A percentile compares a stretch with the other conserved stretches of the same genome.
Evolutionary conservation across 2,113 vertebrate species (phyloP).

Genomic region (Xiphias gladius): DNA sequence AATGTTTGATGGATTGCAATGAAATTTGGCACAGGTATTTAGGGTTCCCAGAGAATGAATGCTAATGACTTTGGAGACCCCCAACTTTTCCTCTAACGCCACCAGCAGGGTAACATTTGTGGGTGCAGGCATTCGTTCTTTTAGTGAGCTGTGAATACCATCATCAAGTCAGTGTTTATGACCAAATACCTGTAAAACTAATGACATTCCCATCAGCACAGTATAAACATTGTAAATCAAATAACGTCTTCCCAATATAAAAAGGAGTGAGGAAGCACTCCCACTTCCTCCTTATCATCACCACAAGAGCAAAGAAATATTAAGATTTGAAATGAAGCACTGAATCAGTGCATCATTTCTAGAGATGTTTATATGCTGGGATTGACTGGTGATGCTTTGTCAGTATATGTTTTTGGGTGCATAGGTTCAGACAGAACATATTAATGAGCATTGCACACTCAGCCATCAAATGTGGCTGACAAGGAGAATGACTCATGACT

Average conservation of each 20-base stretch:
- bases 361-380: constrained; percentile 46
- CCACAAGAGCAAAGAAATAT: neutral
- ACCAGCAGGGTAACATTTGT: too few relatives aligned
- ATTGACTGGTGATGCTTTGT: constrained; percentile 43
- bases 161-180: too few relatives aligned
- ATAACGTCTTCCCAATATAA: constrained; percentile 14
- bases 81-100: too few relatives aligned
- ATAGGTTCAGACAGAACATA: constrained; percentile 37
- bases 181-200: too few relatives aligned
- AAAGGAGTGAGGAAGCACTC: neutral
- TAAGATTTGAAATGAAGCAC: neutral
- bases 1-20: neutral
- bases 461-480: constrained; percentile 36
- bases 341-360: constrained; percentile 10
- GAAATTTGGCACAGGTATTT: neutral
- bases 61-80: too few relatives aligned
- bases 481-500: constrained; percentile 42
- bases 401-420: constrained; percentile 50
- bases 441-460: constrained; percentile 48
- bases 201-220: too few relatives aligned
- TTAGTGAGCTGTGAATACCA: too few relatives aligned
- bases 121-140: too few relatives aligned
- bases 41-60: too few relatives aligned
- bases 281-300: neutral
- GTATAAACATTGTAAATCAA: constrained; percentile 9